Evolutionary conservation across 2,888 invertebrate genomes (phyloP), one percentile per base, ranked within the genome.

Genomic region (Hecatera dysodea): DNA sequence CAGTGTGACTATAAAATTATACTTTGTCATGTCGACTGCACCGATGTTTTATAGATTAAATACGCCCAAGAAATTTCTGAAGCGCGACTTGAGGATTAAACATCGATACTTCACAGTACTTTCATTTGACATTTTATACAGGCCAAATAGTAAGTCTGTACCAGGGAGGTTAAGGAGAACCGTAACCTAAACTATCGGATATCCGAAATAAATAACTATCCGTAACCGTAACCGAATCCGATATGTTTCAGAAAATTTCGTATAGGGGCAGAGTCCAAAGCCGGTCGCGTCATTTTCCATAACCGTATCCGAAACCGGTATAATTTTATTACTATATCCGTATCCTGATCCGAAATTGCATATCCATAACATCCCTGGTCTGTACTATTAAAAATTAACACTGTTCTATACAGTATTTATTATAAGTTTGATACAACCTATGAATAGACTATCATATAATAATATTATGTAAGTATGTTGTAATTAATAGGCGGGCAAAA

Each of bases 401-500:
- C 22, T 24, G 22, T 57, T 64, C 46, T 46, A 11, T 52, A 69
- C 39, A 62, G n/a, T 46, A 67, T 62, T 53, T 61, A 36, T 56
- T 66, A 70, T 24, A 65, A 8, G 29, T 72, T 67, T 52, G 77
- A 56, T 71, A 68, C 52, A 67, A 79, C 59, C 68, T 77, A 72
- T 73, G 27, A 56, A 75, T 55, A 81, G n/a, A 62, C 33, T 83
- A 66, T 66, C 63, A 24, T 79, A 67, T 53, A 39, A 69, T 75
- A 60, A 24, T 39, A 22, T 56, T 59, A 69, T 65, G 33, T 71
- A 79, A 71, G 71, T 76, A 79, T 71, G 71, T 76, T 80, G 75
- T 78, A 80, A 80, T 80, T 79, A 80, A 78, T 87, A 87, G 87
- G 87, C 87, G 87, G 87, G 86, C 64, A 81, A 85, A 85, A 75